Percentiles rank a stretch among this genome's conserved stretches.
Evolutionary conservation across 2,888 invertebrate species (phyloP).

Genomic region (Drosophila falleni): DNA sequence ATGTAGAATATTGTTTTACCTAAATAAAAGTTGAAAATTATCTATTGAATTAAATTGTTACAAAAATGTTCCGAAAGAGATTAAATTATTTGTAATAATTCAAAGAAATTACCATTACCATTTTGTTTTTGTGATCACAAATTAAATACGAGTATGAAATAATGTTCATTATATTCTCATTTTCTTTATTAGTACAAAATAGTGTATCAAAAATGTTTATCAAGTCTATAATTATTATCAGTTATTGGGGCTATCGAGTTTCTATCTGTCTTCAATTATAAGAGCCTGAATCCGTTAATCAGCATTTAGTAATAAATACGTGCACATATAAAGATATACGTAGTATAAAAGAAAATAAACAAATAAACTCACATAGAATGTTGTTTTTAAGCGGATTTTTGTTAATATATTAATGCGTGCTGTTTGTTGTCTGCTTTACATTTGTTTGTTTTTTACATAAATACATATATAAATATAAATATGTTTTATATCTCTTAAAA

Average conservation of each 20-base stretch:
- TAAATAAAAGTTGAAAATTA: too few species aligned
- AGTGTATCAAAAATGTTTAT: constrained; percentile 78
- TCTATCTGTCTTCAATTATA: constrained; percentile 34
- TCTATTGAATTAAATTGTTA: too few species aligned
- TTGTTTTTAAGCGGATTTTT: constrained; percentile 49
- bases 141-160: background rate
- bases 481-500: constrained; percentile 68
- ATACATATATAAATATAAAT: constrained; percentile 66
- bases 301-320: constrained; percentile 65
- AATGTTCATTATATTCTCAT: constrained; percentile 49
- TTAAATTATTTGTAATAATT: too few species aligned
- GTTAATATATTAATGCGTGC: constrained; percentile 70
- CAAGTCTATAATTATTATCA: constrained; percentile 82
- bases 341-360: constrained; percentile 54
- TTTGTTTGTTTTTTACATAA: constrained; percentile 51
- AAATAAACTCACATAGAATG: constrained; percentile 36
- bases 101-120: background rate
- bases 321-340: constrained; percentile 35
- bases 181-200: constrained; percentile 79
- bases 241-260: constrained; percentile 64
- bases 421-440: constrained; percentile 20
- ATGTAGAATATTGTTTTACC: too few species aligned
- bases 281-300: constrained; percentile 45
- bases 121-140: background rate
- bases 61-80: too few species aligned